Evolutionary conservation across 1,140 invertebrate species (phyloP).

Genomic region (Dendrolimus punctatus): DNA sequence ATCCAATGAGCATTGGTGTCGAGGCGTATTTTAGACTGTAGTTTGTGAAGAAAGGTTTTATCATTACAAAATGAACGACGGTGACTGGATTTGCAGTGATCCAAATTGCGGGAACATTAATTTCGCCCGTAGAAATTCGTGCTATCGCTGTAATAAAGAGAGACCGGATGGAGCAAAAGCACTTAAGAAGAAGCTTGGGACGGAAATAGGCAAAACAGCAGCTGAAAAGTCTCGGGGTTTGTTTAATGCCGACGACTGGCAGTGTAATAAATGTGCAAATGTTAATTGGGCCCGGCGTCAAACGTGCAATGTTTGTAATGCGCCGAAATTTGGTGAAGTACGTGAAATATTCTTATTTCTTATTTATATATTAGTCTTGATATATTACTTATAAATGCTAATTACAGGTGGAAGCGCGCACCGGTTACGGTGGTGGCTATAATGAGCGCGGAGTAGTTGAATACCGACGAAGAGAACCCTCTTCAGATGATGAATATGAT

Average conservation of each 20-base stretch:
- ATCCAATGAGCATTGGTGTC: conserved; percentile 4
- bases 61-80: conserved; percentile 62
- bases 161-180: conserved; percentile 69
- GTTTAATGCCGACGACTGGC: conserved; percentile 99
- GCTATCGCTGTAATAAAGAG: conserved; percentile 92
- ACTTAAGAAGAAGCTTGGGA: conserved; percentile 92
- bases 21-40: too few relatives aligned
- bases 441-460: conserved; percentile 95
- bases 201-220: conserved; percentile 97
- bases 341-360: conserved; percentile 16
- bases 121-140: conserved; percentile 90
- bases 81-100: conserved; percentile 64
- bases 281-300: conserved; percentile 98
- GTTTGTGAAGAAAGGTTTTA: conserved; percentile 11
- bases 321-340: conserved; percentile 95
- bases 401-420: conserved; percentile 78
- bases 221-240: conserved; percentile 98
- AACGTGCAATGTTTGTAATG: conserved; percentile 99
- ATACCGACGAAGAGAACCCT: conserved; percentile 89
- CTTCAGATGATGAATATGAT: conserved; percentile 94
- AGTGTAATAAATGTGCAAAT: conserved; percentile 99
- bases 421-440: conserved; percentile 90
- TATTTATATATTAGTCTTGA: conserved; percentile 46
- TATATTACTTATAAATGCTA: conserved; percentile 6
- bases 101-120: conserved; percentile 94